Conservation (phyloP, 1,140 invertebrate genomes). For the Nixonia krombeini region DNA sequence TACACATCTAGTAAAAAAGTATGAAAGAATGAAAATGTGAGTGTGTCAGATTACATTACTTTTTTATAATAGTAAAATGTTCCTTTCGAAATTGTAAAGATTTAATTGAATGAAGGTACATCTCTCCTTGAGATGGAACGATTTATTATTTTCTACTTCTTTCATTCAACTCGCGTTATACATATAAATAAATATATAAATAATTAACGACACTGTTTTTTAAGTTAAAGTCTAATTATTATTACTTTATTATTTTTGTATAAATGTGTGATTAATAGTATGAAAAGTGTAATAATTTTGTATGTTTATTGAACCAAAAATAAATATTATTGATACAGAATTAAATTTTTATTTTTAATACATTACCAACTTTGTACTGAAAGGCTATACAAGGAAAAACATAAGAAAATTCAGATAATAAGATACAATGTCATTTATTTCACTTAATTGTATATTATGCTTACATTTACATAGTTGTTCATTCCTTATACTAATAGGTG, state of each 20-base stretch:
- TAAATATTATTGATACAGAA: conserved; percentile 72
- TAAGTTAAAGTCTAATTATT: conserved; percentile 59
- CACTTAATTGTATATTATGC: no score
- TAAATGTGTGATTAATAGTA: conserved; percentile 72
- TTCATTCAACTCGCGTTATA: conserved; percentile 36
- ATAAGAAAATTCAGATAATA: no score
- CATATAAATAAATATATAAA: conserved; percentile 56
- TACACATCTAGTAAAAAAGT: conserved; percentile 12
- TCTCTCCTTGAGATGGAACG: conserved; percentile 18
- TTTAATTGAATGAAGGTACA: conserved; percentile 16
- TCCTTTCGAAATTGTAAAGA: conserved; percentile 51
- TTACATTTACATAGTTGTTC: no score
- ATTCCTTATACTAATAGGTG: no score
- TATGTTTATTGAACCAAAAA: conserved; percentile 73
- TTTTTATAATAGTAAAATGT: conserved; percentile 62
- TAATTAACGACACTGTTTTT: conserved; percentile 58
- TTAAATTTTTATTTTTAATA: no score
- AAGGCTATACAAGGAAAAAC: no score
- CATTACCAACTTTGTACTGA: no score
- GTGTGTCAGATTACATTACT: conserved; percentile 53
- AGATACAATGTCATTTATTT: no score
- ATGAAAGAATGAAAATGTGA: conserved; percentile 33
- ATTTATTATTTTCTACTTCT: conserved; percentile 65
- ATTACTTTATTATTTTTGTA: conserved; percentile 68
- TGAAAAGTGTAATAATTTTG: conserved; percentile 72